Evolutionary conservation across 2,797 vertebrate genomes (phyloP), one percentile per base, ranked within the genome.

Genomic region (Petrocephalus sullivani): DNA sequence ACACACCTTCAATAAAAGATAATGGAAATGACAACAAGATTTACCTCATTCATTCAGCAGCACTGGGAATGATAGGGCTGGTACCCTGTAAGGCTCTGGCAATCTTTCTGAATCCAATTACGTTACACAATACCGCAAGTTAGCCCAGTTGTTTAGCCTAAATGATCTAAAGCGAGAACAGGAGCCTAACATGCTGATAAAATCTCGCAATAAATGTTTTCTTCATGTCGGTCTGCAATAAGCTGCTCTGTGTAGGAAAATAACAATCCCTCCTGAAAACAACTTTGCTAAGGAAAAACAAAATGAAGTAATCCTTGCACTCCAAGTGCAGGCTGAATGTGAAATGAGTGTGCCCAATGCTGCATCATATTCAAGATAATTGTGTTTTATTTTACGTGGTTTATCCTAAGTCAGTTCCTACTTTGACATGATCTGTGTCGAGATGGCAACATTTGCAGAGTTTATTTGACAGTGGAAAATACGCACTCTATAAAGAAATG

Each of bases 21-120:
- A 93, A 95, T 91, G 92, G 91, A 93, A 93, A 93, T 92, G 92
- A 94, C 93, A 94, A 94, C 94, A 92, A 91, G 93, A 94, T 94
- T 93, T 93, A 94, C 92, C 92, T 91, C 84, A 91, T 93, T 94
- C 92, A 89, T 81, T 92, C 92, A 93, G 94, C 94, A 91, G 91
- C 91, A 90, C 90, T 88, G 88, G 91, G 90, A 93, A 91, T 92
- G 92, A 94, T 94, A 93, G 37, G 75, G 89, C 89, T 87, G 93
- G 49, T 85, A 88, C 90, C 89, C 83, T 90, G 89, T 91, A 49
- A 41, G 90, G 92, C 89, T 89, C 91, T 90, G 91, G 89, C 91
- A 92, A 93, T 95, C 91, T 92, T 94, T 95, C 90, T 88, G 91
- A 64, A 87, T 61, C 91, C 91, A 94, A 93, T 95, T 94, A 94